Evolutionary conservation across 2,113 vertebrate species (phyloP), one percentile per base, ranked within the genome.

Genomic region (Hippocampus zosterae): DNA sequence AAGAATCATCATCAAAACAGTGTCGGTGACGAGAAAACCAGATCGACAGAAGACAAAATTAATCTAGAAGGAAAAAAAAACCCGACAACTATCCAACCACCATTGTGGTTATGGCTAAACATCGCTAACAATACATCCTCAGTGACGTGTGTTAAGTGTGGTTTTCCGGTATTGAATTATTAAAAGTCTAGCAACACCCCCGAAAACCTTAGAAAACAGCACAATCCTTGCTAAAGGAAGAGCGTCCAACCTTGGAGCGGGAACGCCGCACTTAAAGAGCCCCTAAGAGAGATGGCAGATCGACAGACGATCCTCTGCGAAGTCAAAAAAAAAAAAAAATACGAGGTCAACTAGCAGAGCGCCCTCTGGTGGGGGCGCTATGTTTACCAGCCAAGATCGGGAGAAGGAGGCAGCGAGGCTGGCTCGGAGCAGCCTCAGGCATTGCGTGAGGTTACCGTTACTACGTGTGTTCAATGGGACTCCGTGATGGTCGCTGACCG

Each of bases 21-120:
- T 87, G 81, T 87, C 79, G 82, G 82, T 82, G 84, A 89, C 75
- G 59, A 87, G 83, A 86, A 83, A 89, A 83, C 84, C 83, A 83
- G 77, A 87, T 88, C 74, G 85, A 83, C 81, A 87, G 83, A 88
- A 81, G 78, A 84, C 59, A 76, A 83, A 80, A 77, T 52, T 74
- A 85, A 79, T 73, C 84, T 77, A 80, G 25, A 57, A 57, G 23
- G 23, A 29, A 67, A 52, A 81, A 81, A 79, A 74, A 41, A 72
- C 81, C 76, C 72, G 80, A 76, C 77, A 79, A 76, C 82, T 89
- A 89, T 76, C 79, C 77, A 86, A 88, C 81, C 82, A 72, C 82
- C 23, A 67, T 65, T 77, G 86, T 83, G 82, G 85, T 37, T 81
- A 75, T 85, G 81, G 84, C 78, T 87, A 81, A 60, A 85, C 82